phyloP scores from a whole-genome alignment of 1,140 invertebrate species.

The Scaptomyza hsui region DNA sequence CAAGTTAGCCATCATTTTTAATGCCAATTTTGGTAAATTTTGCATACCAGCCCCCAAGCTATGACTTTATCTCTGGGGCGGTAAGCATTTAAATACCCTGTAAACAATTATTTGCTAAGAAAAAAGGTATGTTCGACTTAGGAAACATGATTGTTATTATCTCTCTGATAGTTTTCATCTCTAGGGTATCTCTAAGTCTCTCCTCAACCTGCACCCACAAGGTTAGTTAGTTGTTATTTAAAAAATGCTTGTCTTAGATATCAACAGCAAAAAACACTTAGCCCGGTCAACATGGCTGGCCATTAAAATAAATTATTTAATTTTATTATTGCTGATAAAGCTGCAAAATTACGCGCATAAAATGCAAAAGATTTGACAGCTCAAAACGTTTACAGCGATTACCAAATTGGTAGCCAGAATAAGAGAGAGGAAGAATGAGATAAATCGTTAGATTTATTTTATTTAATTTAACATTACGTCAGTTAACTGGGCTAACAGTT shows the following conservation, averaged over 20 bases:
- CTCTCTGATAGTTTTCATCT: not conserved
- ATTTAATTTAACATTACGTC: slow-evolving; percentile 9
- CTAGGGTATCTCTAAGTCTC: slow-evolving; percentile 13
- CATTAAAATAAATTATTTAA: slow-evolving; percentile 82
- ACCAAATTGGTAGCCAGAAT: slow-evolving; percentile 12
- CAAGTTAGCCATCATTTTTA: slow-evolving; percentile 38
- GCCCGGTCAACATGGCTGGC: slow-evolving; percentile 63
- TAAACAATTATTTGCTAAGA: not conserved
- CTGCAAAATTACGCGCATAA: slow-evolving; percentile 56
- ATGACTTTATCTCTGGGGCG: not conserved
- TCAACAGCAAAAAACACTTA: slow-evolving; percentile 78
- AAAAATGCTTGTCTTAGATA: slow-evolving; percentile 47
- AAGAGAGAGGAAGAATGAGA: no score
- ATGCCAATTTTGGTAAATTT: slow-evolving; percentile 65
- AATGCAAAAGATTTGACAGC: slow-evolving; percentile 53
- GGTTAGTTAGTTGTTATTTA: slow-evolving; percentile 12
- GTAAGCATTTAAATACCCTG: slow-evolving; percentile 3
- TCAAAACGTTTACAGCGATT: slow-evolving; percentile 44
- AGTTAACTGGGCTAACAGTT: not conserved
- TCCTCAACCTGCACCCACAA: not conserved
- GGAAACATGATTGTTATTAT: not conserved
- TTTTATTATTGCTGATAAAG: slow-evolving; percentile 74
- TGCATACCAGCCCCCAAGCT: slow-evolving; percentile 45
- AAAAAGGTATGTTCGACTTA: not conserved
- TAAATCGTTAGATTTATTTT: not conserved